These are phyloP conservation scores for Mamestra configurata DNA, from an alignment of 1,140 invertebrate genomes.

Conservation along the genomic window DNA sequence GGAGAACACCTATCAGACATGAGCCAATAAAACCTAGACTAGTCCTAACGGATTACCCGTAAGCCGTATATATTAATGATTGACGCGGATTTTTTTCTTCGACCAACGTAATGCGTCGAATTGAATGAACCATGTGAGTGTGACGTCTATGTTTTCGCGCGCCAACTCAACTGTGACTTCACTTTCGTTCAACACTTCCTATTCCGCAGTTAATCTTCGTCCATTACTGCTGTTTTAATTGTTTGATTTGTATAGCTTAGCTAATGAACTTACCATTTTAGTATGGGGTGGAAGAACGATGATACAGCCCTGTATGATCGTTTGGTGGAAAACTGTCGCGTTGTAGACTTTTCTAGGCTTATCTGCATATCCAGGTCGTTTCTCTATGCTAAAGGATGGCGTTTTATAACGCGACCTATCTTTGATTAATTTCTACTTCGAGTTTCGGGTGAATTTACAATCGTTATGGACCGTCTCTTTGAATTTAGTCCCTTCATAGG, in stretches of 20 bases:
- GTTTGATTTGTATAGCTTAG: neutral
- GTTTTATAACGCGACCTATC: too few species aligned
- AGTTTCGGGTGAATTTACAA: too few species aligned
- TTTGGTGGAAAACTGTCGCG: neutral
- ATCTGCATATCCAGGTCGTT: too few species aligned
- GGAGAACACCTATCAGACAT: neutral
- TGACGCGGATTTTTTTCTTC: neutral
- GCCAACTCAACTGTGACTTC: conserved; percentile 56
- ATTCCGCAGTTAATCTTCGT: conserved; percentile 49
- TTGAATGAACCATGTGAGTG: conserved; percentile 34
- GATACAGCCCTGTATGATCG: too few species aligned
- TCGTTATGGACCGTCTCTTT: too few species aligned
- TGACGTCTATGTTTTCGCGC: conserved; percentile 50
- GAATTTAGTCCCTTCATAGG: too few species aligned
- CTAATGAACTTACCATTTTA: neutral
- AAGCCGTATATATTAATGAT: neutral
- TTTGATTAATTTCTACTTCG: too few species aligned
- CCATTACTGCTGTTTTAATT: neutral
- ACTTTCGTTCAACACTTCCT: conserved; percentile 57
- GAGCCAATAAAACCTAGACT: neutral
- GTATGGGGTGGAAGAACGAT: too few species aligned
- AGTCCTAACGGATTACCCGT: neutral
- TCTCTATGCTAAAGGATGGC: too few species aligned
- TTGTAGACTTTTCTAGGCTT: neutral
- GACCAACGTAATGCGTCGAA: neutral